Evolutionary conservation across 2,888 invertebrate genomes (phyloP), one percentile per base, ranked within the genome.

Genomic region (Heliconius hortense): DNA sequence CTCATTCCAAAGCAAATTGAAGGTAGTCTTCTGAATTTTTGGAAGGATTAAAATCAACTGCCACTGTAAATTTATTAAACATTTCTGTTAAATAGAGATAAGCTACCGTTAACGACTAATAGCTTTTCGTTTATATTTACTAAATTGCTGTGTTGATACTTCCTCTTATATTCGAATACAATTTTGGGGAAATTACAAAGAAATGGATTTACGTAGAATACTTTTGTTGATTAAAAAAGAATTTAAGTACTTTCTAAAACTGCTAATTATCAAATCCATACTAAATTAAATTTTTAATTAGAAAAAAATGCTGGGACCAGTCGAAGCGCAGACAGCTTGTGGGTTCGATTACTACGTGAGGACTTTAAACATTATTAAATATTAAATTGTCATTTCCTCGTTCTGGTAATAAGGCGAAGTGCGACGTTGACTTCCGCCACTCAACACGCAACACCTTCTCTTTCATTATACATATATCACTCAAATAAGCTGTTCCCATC

Each of bases 21-120:
- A 56, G 31, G 69, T 53, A 78, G 71, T 75, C 71, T 76, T 21
- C 75, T 72, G 71, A 74, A 76, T 79, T 79, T 79, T 77, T 77
- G 74, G 78, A 75, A 79, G 80, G 78, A 80, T 81, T 81, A 80
- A 81, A 76, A 80, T 68, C 77, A 66, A 76, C 76, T 74, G 79
- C 74, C 77, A 68, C 76, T 77, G 77, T 80, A 74, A 80, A 81
- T 80, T 80, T 80, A 81, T 80, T 80, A 78, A 80, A 63, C 78
- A 72, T 73, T 79, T 77, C 78, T 78, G 78, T 70, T 73, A 76
- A 77, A 76, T 77, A 72, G 75, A 78, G 80, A 79, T 78, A 79
- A 79, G 78, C 60, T 68, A 69, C 70, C 69, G 77, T 74, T 79
- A 76, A 75, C 63, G 72, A 78, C 72, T 74, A 69, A 72, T 75